A percentile compares a stretch with the other conserved stretches of the same genome.
Conservation (phyloP, 2,797 vertebrate species). For the Schizothorax lantsangensis region DNA sequence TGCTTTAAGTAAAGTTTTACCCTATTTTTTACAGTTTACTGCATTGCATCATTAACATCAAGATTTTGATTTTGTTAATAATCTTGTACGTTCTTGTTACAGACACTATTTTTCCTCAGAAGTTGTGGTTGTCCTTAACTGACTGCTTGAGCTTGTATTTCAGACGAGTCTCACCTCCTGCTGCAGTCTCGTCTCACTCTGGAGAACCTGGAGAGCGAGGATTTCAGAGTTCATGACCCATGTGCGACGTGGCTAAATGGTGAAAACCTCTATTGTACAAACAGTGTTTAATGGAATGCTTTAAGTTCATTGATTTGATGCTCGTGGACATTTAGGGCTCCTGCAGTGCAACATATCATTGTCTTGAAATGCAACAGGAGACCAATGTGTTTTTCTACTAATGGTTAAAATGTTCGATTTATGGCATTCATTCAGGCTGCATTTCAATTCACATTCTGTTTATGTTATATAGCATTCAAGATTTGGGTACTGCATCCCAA, state of each 20-base stretch:
- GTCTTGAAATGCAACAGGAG: constrained; percentile 13
- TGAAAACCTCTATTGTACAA: constrained; percentile 60
- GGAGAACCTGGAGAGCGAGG: constrained; percentile 80
- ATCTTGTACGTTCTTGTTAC: not conserved
- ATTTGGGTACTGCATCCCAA: not conserved
- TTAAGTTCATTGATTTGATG: constrained; percentile 5
- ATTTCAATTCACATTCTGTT: not conserved
- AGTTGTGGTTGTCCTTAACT: not conserved
- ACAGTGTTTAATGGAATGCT: not conserved
- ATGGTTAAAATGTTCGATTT: not conserved
- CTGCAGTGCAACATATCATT: not conserved
- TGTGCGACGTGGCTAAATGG: constrained; percentile 78
- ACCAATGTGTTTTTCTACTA: not conserved
- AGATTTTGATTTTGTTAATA: not conserved
- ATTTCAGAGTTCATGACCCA: constrained; percentile 78
- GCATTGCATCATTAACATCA: not conserved
- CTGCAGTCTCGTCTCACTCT: constrained; percentile 77
- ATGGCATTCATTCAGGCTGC: not conserved
- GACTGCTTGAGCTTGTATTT: constrained; percentile 22
- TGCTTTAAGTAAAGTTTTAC: not conserved
- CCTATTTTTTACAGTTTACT: not conserved
- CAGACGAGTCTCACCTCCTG: constrained; percentile 79
- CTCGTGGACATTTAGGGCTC: not conserved
- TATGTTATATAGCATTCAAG: not conserved
- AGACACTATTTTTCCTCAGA: constrained; percentile 2